These are phyloP conservation scores for Zaprionus bogoriensis DNA, from an alignment of 2,888 invertebrate species.

Conservation along the genomic window DNA sequence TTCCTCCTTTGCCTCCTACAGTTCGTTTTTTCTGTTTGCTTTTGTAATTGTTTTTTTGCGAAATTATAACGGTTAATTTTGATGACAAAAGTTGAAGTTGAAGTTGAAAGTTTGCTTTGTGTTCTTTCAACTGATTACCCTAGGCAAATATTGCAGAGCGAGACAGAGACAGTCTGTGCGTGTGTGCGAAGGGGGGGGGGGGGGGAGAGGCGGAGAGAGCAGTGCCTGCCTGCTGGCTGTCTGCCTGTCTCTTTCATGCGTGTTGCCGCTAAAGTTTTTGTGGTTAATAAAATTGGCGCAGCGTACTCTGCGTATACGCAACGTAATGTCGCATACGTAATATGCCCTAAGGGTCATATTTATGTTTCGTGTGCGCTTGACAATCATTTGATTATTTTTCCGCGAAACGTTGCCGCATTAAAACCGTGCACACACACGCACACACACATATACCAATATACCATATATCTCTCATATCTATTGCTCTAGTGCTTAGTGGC, in stretches of 20 bases:
- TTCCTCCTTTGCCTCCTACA: neutral
- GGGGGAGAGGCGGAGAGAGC: too few species aligned
- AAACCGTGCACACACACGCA: slow-evolving; percentile 4
- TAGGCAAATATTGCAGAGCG: slow-evolving; percentile 36
- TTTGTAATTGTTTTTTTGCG: slow-evolving; percentile 20
- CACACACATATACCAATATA: neutral
- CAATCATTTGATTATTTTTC: slow-evolving; percentile 61
- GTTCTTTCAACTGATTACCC: slow-evolving; percentile 38
- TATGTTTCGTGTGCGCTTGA: slow-evolving; percentile 54
- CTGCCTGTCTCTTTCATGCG: neutral
- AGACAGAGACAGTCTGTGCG: too few species aligned
- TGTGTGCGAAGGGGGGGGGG: too few species aligned
- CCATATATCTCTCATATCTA: neutral
- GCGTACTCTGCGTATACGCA: slow-evolving; percentile 29
- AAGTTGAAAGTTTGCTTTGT: slow-evolving; percentile 21
- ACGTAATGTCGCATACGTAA: too few species aligned
- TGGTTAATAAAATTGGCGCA: slow-evolving; percentile 59
- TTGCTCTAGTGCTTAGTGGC: slow-evolving; percentile 10
- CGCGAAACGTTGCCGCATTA: slow-evolving; percentile 15
- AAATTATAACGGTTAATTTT: slow-evolving; percentile 55
- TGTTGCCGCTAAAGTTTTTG: slow-evolving; percentile 46
- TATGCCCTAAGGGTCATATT: slow-evolving; percentile 58
- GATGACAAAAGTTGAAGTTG: slow-evolving; percentile 54
- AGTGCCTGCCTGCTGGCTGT: neutral
- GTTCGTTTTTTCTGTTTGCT: slow-evolving; percentile 6